Base-by-base conservation (phyloP, 2,113 vertebrate species). In the Scophthalmus maximus region DNA sequence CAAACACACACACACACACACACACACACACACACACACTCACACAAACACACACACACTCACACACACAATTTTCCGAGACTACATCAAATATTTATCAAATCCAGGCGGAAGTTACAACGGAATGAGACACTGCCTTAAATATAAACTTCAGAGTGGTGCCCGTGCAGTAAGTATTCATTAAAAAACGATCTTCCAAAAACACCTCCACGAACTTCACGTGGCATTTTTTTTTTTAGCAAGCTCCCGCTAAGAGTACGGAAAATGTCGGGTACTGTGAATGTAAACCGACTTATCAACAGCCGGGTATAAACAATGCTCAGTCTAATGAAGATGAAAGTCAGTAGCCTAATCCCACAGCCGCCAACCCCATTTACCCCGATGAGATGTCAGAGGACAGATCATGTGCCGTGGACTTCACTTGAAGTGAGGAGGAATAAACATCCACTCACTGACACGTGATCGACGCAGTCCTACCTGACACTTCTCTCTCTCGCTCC, bases 51-150 rank as follows among this genome's bases (percentile, higher is more conserved):
- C 1, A 49, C 3, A 49, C 58, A 60, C 22, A 64, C 46, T 47
- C 49, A 30, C 36, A 46, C 8, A 25, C 7, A 63, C 68, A 57
- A n/a, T 22, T 32, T 57, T 62, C 47, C 67, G 30, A 75, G 52
- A 82, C 68, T 68, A 84, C 79, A 88, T 89, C 55, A 91, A 87
- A 90, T 73, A 90, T 91, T 89, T 76, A 87, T 89, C 75, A 87
- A 83, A 85, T 83, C 79, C 83, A 74, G 75, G 72, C 74, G 83
- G 82, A 72, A 69, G 76, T 56, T 68, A 47, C 66, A 66, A 62
- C 71, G 74, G 60, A 79, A 79, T 74, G 14, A 82, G 83, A 52
- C 40, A 62, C 29, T 55, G 73, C 34, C 65, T 78, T n/a, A 51
- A 6, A 62, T 50, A 46, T 51, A 58, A 72, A 61, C 38, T 73